Evolutionary conservation across 2,797 vertebrate genomes (phyloP).

Genomic region (Hippocampus kuda): DNA sequence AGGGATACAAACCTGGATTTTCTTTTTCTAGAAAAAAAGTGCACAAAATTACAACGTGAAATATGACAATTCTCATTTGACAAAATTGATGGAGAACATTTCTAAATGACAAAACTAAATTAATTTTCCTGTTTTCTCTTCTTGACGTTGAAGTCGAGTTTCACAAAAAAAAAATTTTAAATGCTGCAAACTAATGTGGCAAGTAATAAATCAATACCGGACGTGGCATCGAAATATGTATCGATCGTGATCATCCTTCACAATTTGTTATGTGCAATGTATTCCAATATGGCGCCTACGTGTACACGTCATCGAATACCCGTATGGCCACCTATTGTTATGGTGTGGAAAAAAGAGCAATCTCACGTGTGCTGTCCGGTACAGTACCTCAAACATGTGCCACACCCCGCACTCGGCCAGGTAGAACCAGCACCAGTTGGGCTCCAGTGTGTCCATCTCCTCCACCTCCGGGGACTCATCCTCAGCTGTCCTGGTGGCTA

Average conservation of each 20-base stretch:
- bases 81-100: no score
- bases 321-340: neutral
- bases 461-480: constrained; percentile 69
- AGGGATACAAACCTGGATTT: no score
- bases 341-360: neutral
- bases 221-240: neutral
- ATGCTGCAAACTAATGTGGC: neutral
- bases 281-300: neutral
- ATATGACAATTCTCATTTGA: no score
- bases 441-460: constrained; percentile 91
- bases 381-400: constrained; percentile 94
- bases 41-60: no score
- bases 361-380: neutral
- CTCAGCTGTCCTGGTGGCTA: constrained; percentile 60
- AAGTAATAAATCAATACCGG: neutral
- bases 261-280: neutral
- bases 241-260: neutral
- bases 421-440: constrained; percentile 96
- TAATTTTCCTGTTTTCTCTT: no score
- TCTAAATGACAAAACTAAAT: neutral
- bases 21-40: no score
- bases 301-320: neutral
- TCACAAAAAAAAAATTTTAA: no score
- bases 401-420: constrained; percentile 94
- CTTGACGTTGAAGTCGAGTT: neutral